Evolutionary conservation across 2,888 invertebrate species (phyloP), one percentile per base, ranked within the genome.

Genomic region (Tanytarsus gracilentus): DNA sequence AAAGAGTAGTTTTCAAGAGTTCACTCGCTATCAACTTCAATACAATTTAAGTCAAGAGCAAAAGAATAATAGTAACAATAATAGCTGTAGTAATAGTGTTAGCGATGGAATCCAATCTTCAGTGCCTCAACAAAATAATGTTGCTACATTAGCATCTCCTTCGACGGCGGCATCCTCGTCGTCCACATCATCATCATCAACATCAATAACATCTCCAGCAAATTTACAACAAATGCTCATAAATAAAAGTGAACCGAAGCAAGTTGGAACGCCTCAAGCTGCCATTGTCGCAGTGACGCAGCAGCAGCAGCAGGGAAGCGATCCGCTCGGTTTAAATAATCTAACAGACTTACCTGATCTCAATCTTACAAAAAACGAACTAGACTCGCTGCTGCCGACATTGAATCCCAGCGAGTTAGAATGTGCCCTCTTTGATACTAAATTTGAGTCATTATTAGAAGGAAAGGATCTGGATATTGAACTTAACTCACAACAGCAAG

Each of bases 331-430:
- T n/a, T 61, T 64, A 21, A 51, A 33, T 4, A 59, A 44, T 29
- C 55, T 72, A 11, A 51, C 72, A 7, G 72, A 71, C 62, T 64
- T 73, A 58, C 71, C 72, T 63, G 71, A 71, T 40, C 64, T 73
- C 49, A 71, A 71, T 40, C 63, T 73, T 39, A 70, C 72, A 16
- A 71, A 71, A 61, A 72, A 70, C 59, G 85, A 84, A 69, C 75
- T 85, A 61, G 85, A 85, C 66, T 82, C 82, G 66, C 73, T 85
- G 65, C 73, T 85, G 68, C 82, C 82, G 14, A 77, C 78, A 29
- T 70, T 82, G 16, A 82, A 78, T 63, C 79, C 80, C 50, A 77
- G 79, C 65, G 81, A 84, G 67, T 75, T 83, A 62, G 73, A 72
- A 65, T 68, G 72, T 62, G 68, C 71, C 44, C 66, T 73, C 39